Evolutionary conservation across 2,797 vertebrate genomes (phyloP), one percentile per base, ranked within the genome.

Genomic region (Tiaroga cobitis): DNA sequence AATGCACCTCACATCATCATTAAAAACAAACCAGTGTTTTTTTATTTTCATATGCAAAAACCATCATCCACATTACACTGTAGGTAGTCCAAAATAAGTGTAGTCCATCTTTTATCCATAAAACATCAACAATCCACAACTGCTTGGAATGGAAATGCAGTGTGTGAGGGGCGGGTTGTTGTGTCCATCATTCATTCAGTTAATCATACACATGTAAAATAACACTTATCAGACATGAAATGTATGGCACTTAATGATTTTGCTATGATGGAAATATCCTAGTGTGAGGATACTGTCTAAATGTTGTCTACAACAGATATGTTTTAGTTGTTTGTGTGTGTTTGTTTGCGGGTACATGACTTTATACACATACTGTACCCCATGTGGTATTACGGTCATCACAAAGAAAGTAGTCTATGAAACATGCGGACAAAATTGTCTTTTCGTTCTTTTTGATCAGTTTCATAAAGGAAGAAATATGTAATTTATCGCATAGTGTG

Each of bases 21-120:
- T 80, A 82, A 34, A 89, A 89, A 89, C 87, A 88, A 63, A 86
- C 72, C 82, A 87, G 79, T 88, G 76, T 78, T 82, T 82, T 91
- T 90, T 91, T 88, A 88, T 89, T 91, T 88, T 76, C 74, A 85
- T 85, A 84, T 87, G 85, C 81, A 85, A 85, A 85, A 88, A 69
- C 51, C 26, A 85, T 80, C 81, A 83, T 74, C 65, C 83, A 32
- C 70, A 70, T 59, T 72, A 78, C 65, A 76, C 70, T 81, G 78
- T 56, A 82, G 77, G 82, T 69, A 70, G 75, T 41, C 26, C 65
- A 78, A 76, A 63, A 29, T 39, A 39, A 70, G 37, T 37, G 37
- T 37, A 37, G 39, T 19, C 69, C 78, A 49, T 89, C 78, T 43
- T 75, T 19, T 6, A 79, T 76, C 29, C 54, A 81, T 73, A 39